Base-by-base conservation (phyloP, 2,113 vertebrate genomes). In the Gila orcuttii region DNA sequence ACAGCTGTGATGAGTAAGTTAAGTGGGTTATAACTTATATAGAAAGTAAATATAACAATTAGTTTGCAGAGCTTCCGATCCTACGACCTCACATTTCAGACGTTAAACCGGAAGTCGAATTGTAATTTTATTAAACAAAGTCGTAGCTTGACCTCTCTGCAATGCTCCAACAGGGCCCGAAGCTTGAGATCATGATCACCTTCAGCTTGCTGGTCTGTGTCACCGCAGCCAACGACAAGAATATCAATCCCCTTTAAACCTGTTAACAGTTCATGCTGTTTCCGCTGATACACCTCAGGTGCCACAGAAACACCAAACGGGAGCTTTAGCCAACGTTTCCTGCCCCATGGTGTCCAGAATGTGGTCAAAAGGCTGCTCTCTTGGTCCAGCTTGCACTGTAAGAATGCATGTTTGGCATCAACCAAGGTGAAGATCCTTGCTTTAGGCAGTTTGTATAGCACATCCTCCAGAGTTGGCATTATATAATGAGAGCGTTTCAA, bases 231-330 rank as follows among this genome's bases (percentile, higher is more conserved):
- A 15, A 82, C 82, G 28, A 87, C 13, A 21, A 87, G 45, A 21
- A 90, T 79, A 64, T 90, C 81, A 13, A 78, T 50, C 4, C 83
- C 80, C 4, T 45, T 31, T 2, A 87, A 47, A 25, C 86, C 79
- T n/a, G 36, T 47, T 36, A 87, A 31, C n/a, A 90, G 42, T 55
- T 89, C 69, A 60, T 82, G 85, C 77, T 89, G 75, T 77, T 88
- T 89, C 10, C 23, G 7, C 59, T 87, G 87, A 59, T 86, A 87
- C 13, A 89, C 59, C 21, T 86, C 28, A 33, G 64, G 13, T 33
- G 64, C 64, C 86, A 87, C 73, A 82, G 86, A 25, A 1, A 25
- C 59, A 60, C 8, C 59, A 60, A 25, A 60, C 11, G 23, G 23
- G 8, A 60, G 4, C n/a, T n/a, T n/a, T n/a, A n/a, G n/a, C n/a